Evolutionary conservation across 2,113 vertebrate genomes (phyloP).

Genomic region (Mionectes macconnelli): DNA sequence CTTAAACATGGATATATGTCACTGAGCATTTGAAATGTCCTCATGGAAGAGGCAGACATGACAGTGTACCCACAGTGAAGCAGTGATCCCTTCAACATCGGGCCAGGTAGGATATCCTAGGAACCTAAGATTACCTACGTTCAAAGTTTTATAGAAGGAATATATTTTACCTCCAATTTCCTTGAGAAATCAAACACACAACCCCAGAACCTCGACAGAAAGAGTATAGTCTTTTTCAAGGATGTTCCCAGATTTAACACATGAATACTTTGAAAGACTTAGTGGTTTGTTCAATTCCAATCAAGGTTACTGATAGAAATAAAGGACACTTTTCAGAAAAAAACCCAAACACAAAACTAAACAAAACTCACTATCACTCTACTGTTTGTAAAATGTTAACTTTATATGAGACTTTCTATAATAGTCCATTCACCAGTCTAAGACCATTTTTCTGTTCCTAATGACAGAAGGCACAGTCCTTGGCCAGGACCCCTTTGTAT

Average conservation of each 20-base stretch:
- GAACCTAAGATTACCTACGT: neutral
- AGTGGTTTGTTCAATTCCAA: neutral
- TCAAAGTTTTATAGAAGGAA: neutral
- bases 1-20: neutral
- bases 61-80: neutral
- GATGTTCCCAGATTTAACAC: neutral
- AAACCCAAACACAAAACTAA: neutral
- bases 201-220: neutral
- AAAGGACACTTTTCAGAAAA: neutral
- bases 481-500: neutral
- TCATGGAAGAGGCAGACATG: neutral
- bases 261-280: neutral
- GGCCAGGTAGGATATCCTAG: neutral
- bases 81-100: accelerated
- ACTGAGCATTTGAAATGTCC: neutral
- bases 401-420: neutral
- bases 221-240: neutral
- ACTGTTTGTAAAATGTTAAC: neutral
- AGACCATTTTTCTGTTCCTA: neutral
- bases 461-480: neutral
- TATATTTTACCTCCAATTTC: neutral
- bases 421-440: neutral
- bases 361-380: neutral
- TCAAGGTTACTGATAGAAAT: neutral
- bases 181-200: neutral